Base-by-base conservation (phyloP, 2,113 vertebrate species). In the Otis tarda region DNA sequence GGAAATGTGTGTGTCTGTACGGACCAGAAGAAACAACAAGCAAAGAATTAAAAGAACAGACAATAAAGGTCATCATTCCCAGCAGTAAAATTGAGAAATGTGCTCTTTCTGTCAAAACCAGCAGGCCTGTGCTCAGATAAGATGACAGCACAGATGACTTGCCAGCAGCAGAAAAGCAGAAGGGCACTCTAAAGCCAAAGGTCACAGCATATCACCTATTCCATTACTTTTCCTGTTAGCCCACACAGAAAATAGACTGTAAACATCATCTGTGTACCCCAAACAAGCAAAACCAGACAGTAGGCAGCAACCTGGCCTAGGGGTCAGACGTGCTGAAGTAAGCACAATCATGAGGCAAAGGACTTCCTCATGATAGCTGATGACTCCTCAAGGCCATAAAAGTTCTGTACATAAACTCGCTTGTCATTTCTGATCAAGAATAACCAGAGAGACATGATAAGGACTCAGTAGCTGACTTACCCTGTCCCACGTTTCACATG, bases 61-160 rank as follows among this genome's bases (percentile, higher is more conserved):
- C 19, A 45, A 39, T n/a, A 86, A 90, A 83, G 50, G 45, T 77
- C 67, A 76, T 37, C 3, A 1, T 74, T 77, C 25, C 45, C 68
- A 81, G 68, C 64, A 69, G 56, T 81, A 89, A 86, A 90, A 55
- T 1, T 39, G 68, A 86, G n/a, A 83, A 90, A 89, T 63, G 30
- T 67, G 47, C 50, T 83, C 9, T 74, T 94, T 70, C 55, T 86
- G 31, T 77, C 68, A 69, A 83, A 95, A 80, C 4, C 83, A 92
- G 24, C n/a, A 53, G n/a, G 27, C 22, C 31, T 47, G 31, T 1
- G 3, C 56, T 74, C 71, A 0, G 0, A 12, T 57, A 83, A 75
- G 63, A 47, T 0, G 10, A 25, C 27, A 86, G 50, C 41, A 28
- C 35, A 61, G 57, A 35, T 12, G 30, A 61, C 61, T 61, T 92